Evolutionary conservation across 1,140 invertebrate genomes (phyloP), one percentile per base, ranked within the genome.

Genomic region (Zaprionus tsacasi): DNA sequence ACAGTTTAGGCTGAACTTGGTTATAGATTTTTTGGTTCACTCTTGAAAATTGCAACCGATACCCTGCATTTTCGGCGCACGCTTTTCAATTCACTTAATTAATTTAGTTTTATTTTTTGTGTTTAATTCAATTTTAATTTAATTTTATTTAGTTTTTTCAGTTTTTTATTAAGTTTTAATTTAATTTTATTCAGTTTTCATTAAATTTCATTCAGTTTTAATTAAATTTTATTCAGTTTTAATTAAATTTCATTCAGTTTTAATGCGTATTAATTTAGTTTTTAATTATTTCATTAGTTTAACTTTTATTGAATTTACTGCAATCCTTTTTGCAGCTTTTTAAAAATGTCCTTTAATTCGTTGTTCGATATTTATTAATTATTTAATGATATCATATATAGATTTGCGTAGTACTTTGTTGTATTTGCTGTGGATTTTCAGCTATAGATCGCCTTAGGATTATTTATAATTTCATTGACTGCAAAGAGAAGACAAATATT

Each of bases 401-500:
- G 17, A 17, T 48, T 4, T 45, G 3, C 27, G 6, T 30, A 54
- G 21, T 21, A 21, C 21, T 21, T 21, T 25, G 17, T 30, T 33
- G 12, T 50, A 50, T 50, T 50, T 50, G 45, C n/a, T n/a, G 8
- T 15, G 40, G 7, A 15, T 45, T 45, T 3, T n/a, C n/a, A 38
- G 36, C 25, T 30, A 55, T 55, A 30, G 27, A 30, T 55, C 27
- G 52, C 12, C 12, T 10, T 55, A 8, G 25, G 12, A 25, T 55
- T 55, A n/a, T 55, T 55, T 55, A 25, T 55, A 30, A 13, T 33
- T 55, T 55, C 45, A 17, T 50, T 50, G 52, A 27, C 52, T 55
- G 52, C 52, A 55, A 55, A 55, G 52, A 55, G 25, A 55, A 55
- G 52, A 55, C 52, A 33, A 55, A 54, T 38, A 64, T 52, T 52